These are phyloP conservation scores for Spea hammondii DNA, from an alignment of 2,797 vertebrate genomes.

Conservation along the genomic window DNA sequence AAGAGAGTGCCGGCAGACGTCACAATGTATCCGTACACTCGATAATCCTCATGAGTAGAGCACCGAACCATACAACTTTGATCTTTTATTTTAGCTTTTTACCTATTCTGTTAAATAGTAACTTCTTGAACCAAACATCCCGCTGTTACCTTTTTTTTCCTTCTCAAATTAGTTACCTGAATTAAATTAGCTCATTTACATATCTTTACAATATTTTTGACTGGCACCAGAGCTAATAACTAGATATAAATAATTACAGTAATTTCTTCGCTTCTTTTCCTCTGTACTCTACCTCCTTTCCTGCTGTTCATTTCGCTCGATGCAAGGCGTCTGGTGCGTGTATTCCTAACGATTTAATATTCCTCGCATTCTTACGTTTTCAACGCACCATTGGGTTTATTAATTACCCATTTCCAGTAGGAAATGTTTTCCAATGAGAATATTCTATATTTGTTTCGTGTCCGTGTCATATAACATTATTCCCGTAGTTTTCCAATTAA, in stretches of 20 bases:
- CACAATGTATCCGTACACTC: no score
- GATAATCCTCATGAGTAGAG: no score
- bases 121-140: background rate
- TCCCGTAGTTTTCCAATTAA: conserved; percentile 19
- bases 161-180: background rate
- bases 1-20: no score
- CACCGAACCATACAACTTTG: no score
- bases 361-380: background rate
- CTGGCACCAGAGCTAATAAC: conserved; percentile 5
- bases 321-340: background rate
- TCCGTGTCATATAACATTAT: background rate
- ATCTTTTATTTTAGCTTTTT: background rate
- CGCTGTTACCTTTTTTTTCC: background rate
- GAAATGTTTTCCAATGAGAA: background rate
- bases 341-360: conserved; percentile 5
- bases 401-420: conserved; percentile 7
- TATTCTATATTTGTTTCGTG: background rate
- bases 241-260: background rate
- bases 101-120: background rate
- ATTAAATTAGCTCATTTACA: background rate
- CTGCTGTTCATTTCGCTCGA: background rate
- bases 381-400: conserved; percentile 6
- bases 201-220: background rate
- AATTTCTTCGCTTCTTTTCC: background rate
- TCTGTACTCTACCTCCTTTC: background rate